These are phyloP conservation scores for Tragelaphus imberbis DNA, from an alignment of 2,113 vertebrate species.

Conservation along the genomic window DNA sequence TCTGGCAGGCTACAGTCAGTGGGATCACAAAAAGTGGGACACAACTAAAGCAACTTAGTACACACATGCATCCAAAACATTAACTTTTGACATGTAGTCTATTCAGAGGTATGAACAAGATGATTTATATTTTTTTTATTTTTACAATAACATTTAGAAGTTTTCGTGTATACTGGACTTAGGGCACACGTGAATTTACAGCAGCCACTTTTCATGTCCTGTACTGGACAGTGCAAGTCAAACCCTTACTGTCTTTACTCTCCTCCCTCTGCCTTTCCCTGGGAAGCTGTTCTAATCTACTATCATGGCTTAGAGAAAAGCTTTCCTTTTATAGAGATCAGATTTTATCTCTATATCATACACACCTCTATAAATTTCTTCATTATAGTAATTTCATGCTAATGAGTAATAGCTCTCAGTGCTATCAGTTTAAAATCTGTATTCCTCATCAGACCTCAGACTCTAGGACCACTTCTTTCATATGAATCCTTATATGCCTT, in stretches of 20 bases:
- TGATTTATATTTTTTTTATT: neutral
- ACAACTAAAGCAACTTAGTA: neutral
- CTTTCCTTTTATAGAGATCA: neutral
- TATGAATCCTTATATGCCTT: neutral
- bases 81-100: neutral
- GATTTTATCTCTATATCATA: neutral
- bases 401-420: neutral
- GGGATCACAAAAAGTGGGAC: neutral
- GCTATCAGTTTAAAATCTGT: neutral
- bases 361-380: neutral
- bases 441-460: neutral
- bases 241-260: neutral
- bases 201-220: neutral
- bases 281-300: neutral
- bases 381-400: neutral
- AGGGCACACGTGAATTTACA: neutral
- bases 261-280: neutral
- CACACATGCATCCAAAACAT: neutral
- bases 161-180: neutral
- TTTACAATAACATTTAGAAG: neutral
- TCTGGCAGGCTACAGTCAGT: neutral
- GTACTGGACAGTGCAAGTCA: neutral
- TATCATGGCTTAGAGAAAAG: neutral
- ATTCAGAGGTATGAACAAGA: neutral
- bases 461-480: neutral